Evolutionary conservation across 2,888 invertebrate species (phyloP), one percentile per base, ranked within the genome.

Genomic region (Tenthredo amoena): DNA sequence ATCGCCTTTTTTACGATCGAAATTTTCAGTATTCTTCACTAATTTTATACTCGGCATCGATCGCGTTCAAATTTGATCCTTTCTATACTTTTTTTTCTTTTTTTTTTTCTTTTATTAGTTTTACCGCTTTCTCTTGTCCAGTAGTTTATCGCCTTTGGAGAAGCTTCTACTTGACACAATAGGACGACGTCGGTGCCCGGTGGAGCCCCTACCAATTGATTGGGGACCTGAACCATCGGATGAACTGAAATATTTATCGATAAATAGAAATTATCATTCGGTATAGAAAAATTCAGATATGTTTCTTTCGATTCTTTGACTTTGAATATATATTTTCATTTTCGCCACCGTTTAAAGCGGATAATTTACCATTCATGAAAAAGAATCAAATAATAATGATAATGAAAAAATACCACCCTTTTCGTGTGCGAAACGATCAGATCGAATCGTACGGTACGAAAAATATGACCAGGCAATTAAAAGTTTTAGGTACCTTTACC

Each of bases 71-170:
- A n/a, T 21, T 50, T 81, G 4, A 21, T 77, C 34, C 21, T 71
- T 31, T 71, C 72, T 21, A 5, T 26, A 18, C 31, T 9, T 18
- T 72, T 50, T 34, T 55, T 2, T 12, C 15, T 47, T 31, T 15
- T 50, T 47, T 55, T 18, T 50, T 50, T 9, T 31, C 9, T 55
- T n/a, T 6, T 15, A 34, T 43, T 50, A 1, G 31, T 15, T 86
- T 95, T 94, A 98, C 98, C 98, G 91, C 97, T 97, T 93, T 97
- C 98, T 92, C 97, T 96, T 87, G 97, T 98, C 98, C 98, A 98
- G 94, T 98, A 98, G 95, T 98, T 98, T 95, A 98, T 98, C 92
- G 98, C 97, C 94, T 98, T 98, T 58, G 98, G 98, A 85, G 98
- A 98, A 85, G 98, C 98, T 94, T 98, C 98, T 86, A 98, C 98